phyloP scores from a whole-genome alignment of 2,888 invertebrate genomes.

The Eupithecia subumbrata region DNA sequence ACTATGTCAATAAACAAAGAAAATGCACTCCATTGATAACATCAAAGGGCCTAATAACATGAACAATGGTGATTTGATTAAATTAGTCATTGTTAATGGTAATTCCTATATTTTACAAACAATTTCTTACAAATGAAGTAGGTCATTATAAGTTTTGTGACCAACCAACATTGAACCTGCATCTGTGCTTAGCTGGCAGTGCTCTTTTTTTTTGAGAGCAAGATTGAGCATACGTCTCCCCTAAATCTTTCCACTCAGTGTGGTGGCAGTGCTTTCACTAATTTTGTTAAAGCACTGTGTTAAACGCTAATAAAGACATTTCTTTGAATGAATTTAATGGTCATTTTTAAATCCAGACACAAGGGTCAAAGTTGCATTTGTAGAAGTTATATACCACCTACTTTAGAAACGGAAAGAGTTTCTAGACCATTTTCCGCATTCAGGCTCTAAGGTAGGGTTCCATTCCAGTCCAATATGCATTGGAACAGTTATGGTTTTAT shows the following conservation, averaged over 20 bases:
- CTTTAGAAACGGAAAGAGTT: not conserved
- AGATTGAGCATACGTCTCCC: not conserved
- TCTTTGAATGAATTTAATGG: not conserved
- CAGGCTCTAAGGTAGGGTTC: not conserved
- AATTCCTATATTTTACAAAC: not conserved
- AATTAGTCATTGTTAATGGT: not conserved
- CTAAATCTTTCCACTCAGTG: not conserved
- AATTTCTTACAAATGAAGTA: not conserved
- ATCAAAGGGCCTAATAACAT: not conserved
- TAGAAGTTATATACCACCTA: not conserved
- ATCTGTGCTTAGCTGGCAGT: not conserved
- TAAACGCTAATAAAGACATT: not conserved
- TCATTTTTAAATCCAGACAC: not conserved
- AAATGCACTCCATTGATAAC: not conserved
- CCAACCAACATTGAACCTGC: not conserved
- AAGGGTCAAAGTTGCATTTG: not conserved
- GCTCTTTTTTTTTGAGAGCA: not conserved
- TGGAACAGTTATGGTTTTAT: not conserved
- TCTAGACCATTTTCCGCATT: not conserved
- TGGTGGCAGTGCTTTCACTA: not conserved
- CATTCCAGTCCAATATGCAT: not conserved
- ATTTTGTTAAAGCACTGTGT: not conserved
- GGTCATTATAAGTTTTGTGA: not conserved
- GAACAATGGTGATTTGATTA: not conserved
- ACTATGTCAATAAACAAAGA: slow-evolving; percentile 6